These are phyloP conservation scores for Hydrocynus forskahlii DNA, from an alignment of 2,797 vertebrate species.

Conservation along the genomic window DNA sequence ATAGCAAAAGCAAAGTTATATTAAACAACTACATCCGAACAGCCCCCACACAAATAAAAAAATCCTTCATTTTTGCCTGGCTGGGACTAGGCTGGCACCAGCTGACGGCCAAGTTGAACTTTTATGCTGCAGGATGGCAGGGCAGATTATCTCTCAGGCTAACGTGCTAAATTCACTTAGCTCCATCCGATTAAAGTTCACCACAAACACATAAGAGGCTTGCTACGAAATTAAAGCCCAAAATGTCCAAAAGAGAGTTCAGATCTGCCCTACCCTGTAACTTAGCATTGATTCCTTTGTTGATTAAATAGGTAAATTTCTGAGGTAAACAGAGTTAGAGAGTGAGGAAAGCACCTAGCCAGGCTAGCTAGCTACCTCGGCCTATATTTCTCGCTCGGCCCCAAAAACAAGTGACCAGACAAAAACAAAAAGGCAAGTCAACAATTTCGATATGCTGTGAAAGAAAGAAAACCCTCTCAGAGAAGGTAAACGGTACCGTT, in stretches of 20 bases:
- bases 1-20: not conserved
- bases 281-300: not conserved
- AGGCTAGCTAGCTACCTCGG: slow-evolving; percentile 50
- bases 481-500: not conserved
- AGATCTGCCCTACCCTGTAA: not conserved
- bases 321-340: slow-evolving; percentile 15
- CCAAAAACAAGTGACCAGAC: slow-evolving; percentile 50
- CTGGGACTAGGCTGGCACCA: slow-evolving; percentile 4
- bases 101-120: slow-evolving; percentile 21
- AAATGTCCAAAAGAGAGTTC: not conserved
- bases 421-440: slow-evolving; percentile 40
- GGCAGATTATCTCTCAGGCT: slow-evolving; percentile 15
- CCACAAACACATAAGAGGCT: not conserved
- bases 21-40: not conserved
- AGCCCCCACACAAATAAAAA: not conserved
- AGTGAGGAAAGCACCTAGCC: slow-evolving; percentile 32
- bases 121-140: slow-evolving; percentile 27
- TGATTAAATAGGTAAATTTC: not conserved
- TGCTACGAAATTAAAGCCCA: not conserved
- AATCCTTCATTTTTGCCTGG: not conserved
- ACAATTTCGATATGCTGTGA: slow-evolving; percentile 9
- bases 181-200: slow-evolving; percentile 23
- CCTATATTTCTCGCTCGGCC: slow-evolving; percentile 58
- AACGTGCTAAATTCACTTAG: slow-evolving; percentile 40
- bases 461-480: not conserved